Evolutionary conservation across 1,140 invertebrate species (phyloP).

Genomic region (Druon quercuslanigerum): DNA sequence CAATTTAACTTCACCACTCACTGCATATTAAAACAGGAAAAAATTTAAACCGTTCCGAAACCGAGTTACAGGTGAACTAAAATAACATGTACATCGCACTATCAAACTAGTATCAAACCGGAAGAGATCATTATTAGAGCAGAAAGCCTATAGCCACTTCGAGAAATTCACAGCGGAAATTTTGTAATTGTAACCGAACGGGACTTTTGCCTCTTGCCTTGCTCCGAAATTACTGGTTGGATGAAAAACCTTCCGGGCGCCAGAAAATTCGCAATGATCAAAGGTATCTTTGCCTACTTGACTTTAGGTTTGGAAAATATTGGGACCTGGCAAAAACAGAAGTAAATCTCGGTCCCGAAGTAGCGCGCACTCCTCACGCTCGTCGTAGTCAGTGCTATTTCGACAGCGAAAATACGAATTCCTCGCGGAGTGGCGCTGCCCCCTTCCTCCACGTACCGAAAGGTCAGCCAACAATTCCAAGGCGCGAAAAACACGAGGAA

Average conservation of each 20-base stretch:
- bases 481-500: conserved; percentile 33
- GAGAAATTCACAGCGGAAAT: conserved; percentile 15
- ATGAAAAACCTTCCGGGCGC: neutral
- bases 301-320: conserved; percentile 26
- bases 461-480: conserved; percentile 53
- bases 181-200: conserved; percentile 28
- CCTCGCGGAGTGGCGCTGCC: conserved; percentile 48
- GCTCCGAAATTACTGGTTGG: neutral
- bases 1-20: no score
- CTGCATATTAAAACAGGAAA: no score
- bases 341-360: neutral
- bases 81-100: conserved; percentile 9
- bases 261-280: no score
- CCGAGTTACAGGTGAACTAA: neutral
- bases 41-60: neutral
- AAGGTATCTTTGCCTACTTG: no score
- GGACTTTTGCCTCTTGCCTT: neutral
- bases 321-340: neutral
- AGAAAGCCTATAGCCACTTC: conserved; percentile 23
- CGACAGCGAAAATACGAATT: conserved; percentile 48
- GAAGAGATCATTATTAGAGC: conserved; percentile 23
- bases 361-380: conserved; percentile 35
- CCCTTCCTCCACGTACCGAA: conserved; percentile 49
- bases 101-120: neutral
- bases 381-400: conserved; percentile 32